These are phyloP conservation scores for Megalonaias nervosa DNA, from an alignment of 1,140 invertebrate genomes.

Conservation along the genomic window DNA sequence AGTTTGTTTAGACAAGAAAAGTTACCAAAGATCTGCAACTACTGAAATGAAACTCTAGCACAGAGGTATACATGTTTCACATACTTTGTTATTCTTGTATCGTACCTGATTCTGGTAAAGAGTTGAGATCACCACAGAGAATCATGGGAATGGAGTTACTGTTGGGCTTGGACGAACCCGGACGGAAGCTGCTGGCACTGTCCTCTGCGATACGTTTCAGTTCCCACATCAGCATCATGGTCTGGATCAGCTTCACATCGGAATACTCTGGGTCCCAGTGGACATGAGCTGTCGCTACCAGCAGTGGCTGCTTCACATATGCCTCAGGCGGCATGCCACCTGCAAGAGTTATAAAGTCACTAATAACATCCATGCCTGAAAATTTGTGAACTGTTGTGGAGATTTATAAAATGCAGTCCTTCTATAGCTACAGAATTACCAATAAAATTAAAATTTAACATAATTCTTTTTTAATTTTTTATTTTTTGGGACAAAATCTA, in stretches of 20 bases:
- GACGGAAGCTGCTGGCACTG: conserved; percentile 50
- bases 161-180: conserved; percentile 68
- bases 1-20: no score
- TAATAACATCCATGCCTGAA: not conserved
- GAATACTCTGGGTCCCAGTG: conserved; percentile 99
- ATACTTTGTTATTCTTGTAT: no score
- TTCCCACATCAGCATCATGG: conserved; percentile 99
- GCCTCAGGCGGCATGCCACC: conserved; percentile 80
- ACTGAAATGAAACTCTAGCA: no score
- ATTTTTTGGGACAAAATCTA: no score
- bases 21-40: no score
- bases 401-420: no score
- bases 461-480: no score
- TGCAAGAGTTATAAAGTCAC: conserved; percentile 50
- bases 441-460: no score
- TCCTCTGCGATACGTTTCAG: conserved; percentile 71
- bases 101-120: conserved; percentile 94
- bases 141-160: conserved; percentile 91
- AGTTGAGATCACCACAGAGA: conserved; percentile 99
- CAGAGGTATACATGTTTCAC: no score
- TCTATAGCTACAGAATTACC: no score
- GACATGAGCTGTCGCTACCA: conserved; percentile 98
- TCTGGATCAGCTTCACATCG: conserved; percentile 99
- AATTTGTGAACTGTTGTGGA: no score
- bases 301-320: conserved; percentile 82